phyloP scores from a whole-genome alignment of 2,888 invertebrate genomes.

The Podabrus alpinus region DNA sequence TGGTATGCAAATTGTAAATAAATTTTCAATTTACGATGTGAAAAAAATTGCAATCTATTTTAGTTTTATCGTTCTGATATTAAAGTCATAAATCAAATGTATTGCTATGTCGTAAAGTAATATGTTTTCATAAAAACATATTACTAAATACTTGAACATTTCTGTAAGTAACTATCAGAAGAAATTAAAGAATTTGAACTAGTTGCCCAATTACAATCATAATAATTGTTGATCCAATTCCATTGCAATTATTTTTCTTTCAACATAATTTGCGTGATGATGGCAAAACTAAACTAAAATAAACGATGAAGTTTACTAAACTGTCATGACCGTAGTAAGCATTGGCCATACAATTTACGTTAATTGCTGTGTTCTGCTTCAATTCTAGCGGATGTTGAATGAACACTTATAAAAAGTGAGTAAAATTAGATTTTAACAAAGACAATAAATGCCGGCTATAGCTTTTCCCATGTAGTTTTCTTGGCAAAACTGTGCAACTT shows the following conservation, averaged over 20 bases:
- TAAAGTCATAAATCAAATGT: neutral
- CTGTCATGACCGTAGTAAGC: conserved; percentile 22
- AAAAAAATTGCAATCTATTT: neutral
- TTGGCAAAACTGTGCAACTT: conserved; percentile 13
- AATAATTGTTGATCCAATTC: neutral
- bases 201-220: neutral
- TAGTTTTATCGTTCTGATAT: neutral
- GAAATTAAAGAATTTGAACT: neutral
- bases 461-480: conserved; percentile 3
- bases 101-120: neutral
- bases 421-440: conserved; percentile 10
- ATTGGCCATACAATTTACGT: conserved; percentile 23
- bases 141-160: too few relatives aligned
- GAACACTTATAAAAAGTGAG: conserved; percentile 2
- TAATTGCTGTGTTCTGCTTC: conserved; percentile 14
- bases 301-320: conserved; percentile 1
- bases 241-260: neutral
- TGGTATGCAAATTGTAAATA: neutral
- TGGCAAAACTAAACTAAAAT: neutral
- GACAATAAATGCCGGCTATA: neutral
- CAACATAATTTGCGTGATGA: neutral
- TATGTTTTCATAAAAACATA: too few relatives aligned
- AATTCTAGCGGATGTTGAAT: conserved; percentile 23
- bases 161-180: neutral
- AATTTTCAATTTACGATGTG: neutral